phyloP scores from a whole-genome alignment of 30 jellyfish, hydroid and myxozoan species.

The Calvadosia cruxmelitensis region DNA sequence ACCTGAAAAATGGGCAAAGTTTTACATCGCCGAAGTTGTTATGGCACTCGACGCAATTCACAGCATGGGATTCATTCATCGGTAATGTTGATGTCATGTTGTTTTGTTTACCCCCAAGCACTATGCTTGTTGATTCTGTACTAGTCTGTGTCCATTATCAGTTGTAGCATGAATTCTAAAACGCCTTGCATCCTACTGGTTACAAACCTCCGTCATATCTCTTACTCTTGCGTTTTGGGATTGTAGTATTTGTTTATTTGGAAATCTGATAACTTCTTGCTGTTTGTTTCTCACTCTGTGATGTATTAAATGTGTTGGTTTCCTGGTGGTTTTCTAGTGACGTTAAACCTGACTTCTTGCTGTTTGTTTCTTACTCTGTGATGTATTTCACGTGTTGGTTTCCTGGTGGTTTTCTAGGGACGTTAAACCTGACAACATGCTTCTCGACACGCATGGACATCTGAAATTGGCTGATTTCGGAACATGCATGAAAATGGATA shows the following conservation, averaged over 20 bases:
- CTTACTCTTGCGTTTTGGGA: too few relatives aligned
- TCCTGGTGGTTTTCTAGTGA: too few relatives aligned
- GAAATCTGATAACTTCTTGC: not conserved
- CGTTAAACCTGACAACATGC: slow-evolving; percentile 96
- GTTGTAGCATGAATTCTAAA: too few relatives aligned
- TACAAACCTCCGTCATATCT: too few relatives aligned
- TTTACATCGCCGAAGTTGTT: slow-evolving; percentile 85
- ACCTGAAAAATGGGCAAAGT: slow-evolving; percentile 88
- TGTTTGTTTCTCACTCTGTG: not conserved
- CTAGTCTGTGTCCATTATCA: too few relatives aligned
- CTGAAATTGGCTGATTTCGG: slow-evolving; percentile 94
- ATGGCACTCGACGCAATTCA: slow-evolving; percentile 91
- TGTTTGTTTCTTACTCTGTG: not conserved
- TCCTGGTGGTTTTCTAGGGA: slow-evolving; percentile 65
- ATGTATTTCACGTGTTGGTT: not conserved
- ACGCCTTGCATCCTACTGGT: too few relatives aligned
- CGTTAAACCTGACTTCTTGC: not conserved
- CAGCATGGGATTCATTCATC: slow-evolving; percentile 89
- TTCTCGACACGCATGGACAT: slow-evolving; percentile 84
- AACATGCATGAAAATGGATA: slow-evolving; percentile 93
- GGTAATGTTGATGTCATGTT: too few relatives aligned
- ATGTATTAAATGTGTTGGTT: not conserved
- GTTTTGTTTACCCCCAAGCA: too few relatives aligned
- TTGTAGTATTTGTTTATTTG: too few relatives aligned
- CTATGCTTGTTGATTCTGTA: too few relatives aligned